Percentiles rank a stretch among this genome's conserved stretches.
Evolutionary conservation across 2,888 invertebrate species (phyloP).

Genomic region (Volucella inanis): DNA sequence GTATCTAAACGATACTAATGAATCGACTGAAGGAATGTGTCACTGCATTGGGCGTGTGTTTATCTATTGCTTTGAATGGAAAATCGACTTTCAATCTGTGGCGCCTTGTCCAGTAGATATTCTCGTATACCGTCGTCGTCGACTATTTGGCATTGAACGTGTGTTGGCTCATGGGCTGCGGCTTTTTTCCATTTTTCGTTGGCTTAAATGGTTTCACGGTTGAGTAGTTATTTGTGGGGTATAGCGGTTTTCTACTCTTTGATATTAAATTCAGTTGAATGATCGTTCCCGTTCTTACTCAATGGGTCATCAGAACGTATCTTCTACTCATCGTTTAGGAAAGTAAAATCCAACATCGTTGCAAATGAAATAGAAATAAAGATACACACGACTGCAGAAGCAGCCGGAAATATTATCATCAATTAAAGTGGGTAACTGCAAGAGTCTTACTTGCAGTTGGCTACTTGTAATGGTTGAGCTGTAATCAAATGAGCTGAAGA

Average conservation of each 20-base stretch:
- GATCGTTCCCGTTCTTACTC: background rate
- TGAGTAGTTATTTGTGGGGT: conserved; percentile 27
- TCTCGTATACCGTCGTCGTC: background rate
- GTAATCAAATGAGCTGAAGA: too few species aligned
- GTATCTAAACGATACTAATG: conserved; percentile 34
- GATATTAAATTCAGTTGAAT: conserved; percentile 34
- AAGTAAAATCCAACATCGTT: too few species aligned
- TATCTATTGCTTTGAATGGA: conserved; percentile 41
- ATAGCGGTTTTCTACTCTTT: conserved; percentile 22
- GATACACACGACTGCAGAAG: too few species aligned
- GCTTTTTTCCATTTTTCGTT: conserved; percentile 24
- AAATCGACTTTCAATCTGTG: conserved; percentile 37
- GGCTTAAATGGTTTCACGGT: conserved; percentile 32
- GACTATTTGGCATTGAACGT: conserved; percentile 53
- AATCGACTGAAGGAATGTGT: conserved; percentile 4
- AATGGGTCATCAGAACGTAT: background rate
- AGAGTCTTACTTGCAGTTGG: too few species aligned
- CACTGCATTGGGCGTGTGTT: background rate
- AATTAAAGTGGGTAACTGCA: too few species aligned
- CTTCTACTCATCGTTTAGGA: too few species aligned
- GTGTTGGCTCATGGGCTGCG: conserved; percentile 49
- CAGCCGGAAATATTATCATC: too few species aligned
- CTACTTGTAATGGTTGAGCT: too few species aligned
- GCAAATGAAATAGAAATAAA: too few species aligned
- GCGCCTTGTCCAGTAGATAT: background rate